phyloP scores from a whole-genome alignment of 2,797 vertebrate genomes.

The Vespertilio murinus region DNA sequence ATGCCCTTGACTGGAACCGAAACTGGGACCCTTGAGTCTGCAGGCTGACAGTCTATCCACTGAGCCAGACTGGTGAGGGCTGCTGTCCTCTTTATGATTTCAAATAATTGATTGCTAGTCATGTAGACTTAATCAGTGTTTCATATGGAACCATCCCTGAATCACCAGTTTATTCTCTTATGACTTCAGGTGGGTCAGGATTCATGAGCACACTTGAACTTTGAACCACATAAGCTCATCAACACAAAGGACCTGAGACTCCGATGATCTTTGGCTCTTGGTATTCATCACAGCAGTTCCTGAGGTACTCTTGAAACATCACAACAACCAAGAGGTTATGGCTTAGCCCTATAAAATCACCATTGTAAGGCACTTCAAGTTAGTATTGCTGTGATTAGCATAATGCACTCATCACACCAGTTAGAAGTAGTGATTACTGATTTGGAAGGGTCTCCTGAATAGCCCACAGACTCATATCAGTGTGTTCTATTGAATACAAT shows the following conservation, averaged over 20 bases:
- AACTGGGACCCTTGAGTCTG: too few species aligned
- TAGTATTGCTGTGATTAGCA: constrained; percentile 29
- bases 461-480: background rate
- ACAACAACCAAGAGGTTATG: constrained; percentile 37
- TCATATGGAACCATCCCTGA: background rate
- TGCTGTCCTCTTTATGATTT: background rate
- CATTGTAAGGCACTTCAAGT: constrained; percentile 9
- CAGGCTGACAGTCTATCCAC: background rate
- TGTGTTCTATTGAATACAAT: constrained; percentile 17
- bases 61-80: background rate
- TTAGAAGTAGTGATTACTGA: constrained; percentile 13
- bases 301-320: background rate
- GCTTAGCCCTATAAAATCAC: background rate
- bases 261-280: background rate
- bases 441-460: constrained; percentile 2
- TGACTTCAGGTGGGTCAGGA: background rate
- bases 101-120: constrained; percentile 13
- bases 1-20: too few species aligned
- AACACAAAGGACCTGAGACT: background rate
- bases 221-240: background rate
- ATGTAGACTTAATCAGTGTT: background rate
- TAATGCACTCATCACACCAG: background rate
- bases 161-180: constrained; percentile 6
- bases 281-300: constrained; percentile 28
- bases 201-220: constrained; percentile 41